phyloP scores from a whole-genome alignment of 2,888 invertebrate species.

The Amiota mariae region DNA sequence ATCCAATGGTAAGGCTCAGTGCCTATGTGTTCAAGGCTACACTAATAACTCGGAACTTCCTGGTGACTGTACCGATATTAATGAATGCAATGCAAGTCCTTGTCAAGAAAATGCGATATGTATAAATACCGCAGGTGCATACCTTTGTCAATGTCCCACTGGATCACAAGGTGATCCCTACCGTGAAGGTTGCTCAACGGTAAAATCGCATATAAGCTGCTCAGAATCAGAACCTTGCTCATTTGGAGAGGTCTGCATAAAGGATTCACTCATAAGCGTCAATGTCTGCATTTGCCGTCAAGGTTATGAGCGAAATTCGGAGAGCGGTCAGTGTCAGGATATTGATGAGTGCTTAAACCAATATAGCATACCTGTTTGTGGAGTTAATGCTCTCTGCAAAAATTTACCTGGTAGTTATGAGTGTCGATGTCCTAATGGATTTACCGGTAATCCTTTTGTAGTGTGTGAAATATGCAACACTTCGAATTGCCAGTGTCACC shows the following conservation, averaged over 20 bases:
- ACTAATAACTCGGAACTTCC: slow-evolving; percentile 77
- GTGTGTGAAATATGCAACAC: slow-evolving; percentile 89
- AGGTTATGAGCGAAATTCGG: slow-evolving; percentile 86
- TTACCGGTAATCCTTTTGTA: slow-evolving; percentile 91
- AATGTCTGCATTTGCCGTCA: slow-evolving; percentile 92
- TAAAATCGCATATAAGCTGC: slow-evolving; percentile 80
- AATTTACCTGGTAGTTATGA: slow-evolving; percentile 95
- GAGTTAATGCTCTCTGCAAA: slow-evolving; percentile 91
- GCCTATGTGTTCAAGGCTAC: slow-evolving; percentile 87
- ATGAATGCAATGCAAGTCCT: slow-evolving; percentile 88
- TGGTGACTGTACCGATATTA: slow-evolving; percentile 88
- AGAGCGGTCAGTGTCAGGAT: slow-evolving; percentile 86
- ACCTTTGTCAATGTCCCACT: slow-evolving; percentile 90
- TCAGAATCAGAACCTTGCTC: slow-evolving; percentile 86
- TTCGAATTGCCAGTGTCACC: slow-evolving; percentile 88
- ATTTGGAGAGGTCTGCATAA: slow-evolving; percentile 88
- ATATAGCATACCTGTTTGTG: slow-evolving; percentile 86
- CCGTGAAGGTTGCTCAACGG: slow-evolving; percentile 82
- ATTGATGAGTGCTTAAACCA: slow-evolving; percentile 88
- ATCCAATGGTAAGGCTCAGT: slow-evolving; percentile 86
- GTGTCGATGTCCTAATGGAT: slow-evolving; percentile 91
- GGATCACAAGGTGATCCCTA: slow-evolving; percentile 88
- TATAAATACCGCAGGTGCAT: slow-evolving; percentile 89
- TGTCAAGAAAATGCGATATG: slow-evolving; percentile 91
- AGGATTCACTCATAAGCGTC: slow-evolving; percentile 81